Percentiles rank a stretch among this genome's conserved stretches.
Evolutionary conservation across 2,113 vertebrate genomes (phyloP).

Genomic region (Gambusia holbrooki): DNA sequence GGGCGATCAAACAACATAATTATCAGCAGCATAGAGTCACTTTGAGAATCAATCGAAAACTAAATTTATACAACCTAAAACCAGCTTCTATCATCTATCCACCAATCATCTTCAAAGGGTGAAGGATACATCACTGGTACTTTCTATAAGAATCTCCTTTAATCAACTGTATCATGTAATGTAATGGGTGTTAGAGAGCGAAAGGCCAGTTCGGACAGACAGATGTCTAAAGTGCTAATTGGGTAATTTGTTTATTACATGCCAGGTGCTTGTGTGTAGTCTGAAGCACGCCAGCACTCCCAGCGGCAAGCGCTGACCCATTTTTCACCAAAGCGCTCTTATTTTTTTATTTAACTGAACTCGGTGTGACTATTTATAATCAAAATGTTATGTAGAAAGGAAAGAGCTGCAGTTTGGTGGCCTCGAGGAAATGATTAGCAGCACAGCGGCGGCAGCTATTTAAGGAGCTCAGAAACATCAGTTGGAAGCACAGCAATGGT

Average conservation of each 20-base stretch:
- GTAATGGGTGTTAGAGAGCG: constrained; percentile 37
- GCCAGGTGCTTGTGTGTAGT: constrained; percentile 63
- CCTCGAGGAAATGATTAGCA: constrained; percentile 32
- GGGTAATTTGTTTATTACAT: constrained; percentile 65
- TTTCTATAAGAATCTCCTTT: constrained; percentile 51
- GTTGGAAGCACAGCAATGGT: constrained; percentile 19
- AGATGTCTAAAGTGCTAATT: constrained; percentile 75
- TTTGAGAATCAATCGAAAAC: constrained; percentile 3
- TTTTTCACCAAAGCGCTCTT: constrained; percentile 43
- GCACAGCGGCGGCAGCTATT: constrained; percentile 35
- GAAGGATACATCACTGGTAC: constrained; percentile 22
- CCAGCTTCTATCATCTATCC: constrained; percentile 21
- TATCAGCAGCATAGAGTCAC: background rate
- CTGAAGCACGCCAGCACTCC: constrained; percentile 53
- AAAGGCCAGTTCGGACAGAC: constrained; percentile 56
- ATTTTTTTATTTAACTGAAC: constrained; percentile 54
- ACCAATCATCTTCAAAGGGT: constrained; percentile 29
- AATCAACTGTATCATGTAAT: constrained; percentile 50
- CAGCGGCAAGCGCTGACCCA: constrained; percentile 62
- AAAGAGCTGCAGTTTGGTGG: constrained; percentile 33
- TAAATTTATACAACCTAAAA: background rate
- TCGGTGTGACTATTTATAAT: constrained; percentile 52
- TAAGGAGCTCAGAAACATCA: constrained; percentile 33
- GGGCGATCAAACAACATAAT: background rate
- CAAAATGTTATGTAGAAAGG: constrained; percentile 46